Base-by-base conservation (phyloP, 2,888 invertebrate genomes). In the Cyaniris semiargus region DNA sequence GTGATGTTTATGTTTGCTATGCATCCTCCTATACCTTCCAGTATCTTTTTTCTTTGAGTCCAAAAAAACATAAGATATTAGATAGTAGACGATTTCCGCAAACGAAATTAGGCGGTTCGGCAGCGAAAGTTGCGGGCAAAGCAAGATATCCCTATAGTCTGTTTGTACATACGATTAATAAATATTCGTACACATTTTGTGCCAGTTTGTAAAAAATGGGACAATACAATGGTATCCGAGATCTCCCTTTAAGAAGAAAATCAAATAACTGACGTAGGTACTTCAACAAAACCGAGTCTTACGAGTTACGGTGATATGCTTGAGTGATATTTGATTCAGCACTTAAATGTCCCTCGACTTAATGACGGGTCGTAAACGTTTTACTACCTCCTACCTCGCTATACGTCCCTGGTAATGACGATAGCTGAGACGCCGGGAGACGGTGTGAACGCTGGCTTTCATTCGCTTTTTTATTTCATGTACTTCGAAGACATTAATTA, bases 301-400 rank as follows among this genome's bases (percentile, higher is more conserved):
- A 76, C n/a, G n/a, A n/a, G n/a, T n/a, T n/a, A n/a, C 70, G 21
- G 60, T 77, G 76, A 78, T 79, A 79, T 76, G 77, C 78, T 76
- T 77, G 75, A 80, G 79, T 80, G 79, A 79, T 79, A 81, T 79
- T 80, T 81, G 79, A 80, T 80, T 79, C 79, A 78, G 78, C 78
- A 78, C 79, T 80, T 77, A 76, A 79, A 77, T 58, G 70, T 70
- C 71, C 77, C 78, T 78, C 75, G 78, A 71, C 78, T 78, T 76
- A 75, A 78, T 79, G 80, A 80, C 78, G 76, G 71, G 48, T 79
- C 76, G 79, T 80, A 80, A 80, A 79, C 56, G 78, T 77, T 81
- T 80, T 79, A 81, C 78, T 80, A 76, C 78, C 78, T 74, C 76
- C 78, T 74, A 53, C 74, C 74, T 74, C 74, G 74, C 23, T 74